Percentiles rank a stretch among this genome's conserved stretches.
phyloP scores from a whole-genome alignment of 2,113 vertebrate species.

The Zapus hudsonius region DNA sequence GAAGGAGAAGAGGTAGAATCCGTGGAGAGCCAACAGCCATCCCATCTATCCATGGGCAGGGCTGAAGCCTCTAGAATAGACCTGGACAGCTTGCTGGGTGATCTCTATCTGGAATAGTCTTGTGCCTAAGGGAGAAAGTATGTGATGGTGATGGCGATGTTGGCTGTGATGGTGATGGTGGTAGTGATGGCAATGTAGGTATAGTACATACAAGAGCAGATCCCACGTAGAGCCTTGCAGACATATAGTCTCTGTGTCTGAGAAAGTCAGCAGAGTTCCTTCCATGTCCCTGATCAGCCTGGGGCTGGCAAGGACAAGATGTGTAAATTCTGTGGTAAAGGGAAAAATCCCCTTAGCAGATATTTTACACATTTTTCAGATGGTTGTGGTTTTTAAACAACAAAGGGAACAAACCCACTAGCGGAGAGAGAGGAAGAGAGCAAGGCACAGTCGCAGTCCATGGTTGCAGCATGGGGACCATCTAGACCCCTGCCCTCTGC shows the following conservation, averaged over 20 bases:
- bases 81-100: not conserved
- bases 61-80: too few species aligned
- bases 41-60: too few species aligned
- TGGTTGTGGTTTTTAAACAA: not conserved
- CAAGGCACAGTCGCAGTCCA: too few species aligned
- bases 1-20: not conserved
- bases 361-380: not conserved
- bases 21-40: rapidly evolving
- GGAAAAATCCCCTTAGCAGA: not conserved
- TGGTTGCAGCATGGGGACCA: rapidly evolving
- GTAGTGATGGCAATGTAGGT: rapidly evolving
- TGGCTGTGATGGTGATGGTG: not conserved
- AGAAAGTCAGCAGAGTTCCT: not conserved
- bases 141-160: too few species aligned
- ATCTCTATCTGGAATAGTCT: not conserved
- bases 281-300: too few species aligned
- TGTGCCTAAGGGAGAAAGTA: not conserved
- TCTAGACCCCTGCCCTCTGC: rapidly evolving
- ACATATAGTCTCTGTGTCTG: not conserved
- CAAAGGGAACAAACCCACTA: too few species aligned
- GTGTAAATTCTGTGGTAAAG: not conserved
- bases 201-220: not conserved
- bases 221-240: rapidly evolving
- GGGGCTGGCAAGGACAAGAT: not conserved
- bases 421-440: not conserved